Evolutionary conservation across 1,140 invertebrate genomes (phyloP).

Genomic region (Trichonephila inaurata): DNA sequence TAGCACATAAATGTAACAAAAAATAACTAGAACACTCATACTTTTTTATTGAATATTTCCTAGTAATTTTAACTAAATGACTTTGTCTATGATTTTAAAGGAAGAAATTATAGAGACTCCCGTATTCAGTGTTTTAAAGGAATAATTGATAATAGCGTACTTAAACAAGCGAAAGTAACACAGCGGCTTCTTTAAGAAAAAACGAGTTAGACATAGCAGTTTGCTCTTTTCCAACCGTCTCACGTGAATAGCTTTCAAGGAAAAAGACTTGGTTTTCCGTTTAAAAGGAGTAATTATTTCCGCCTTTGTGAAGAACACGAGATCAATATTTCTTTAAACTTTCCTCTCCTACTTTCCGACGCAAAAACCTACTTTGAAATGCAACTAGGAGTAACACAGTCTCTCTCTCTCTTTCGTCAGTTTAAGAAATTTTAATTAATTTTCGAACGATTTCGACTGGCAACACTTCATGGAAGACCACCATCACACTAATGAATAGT

Average conservation of each 20-base stretch:
- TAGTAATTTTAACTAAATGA: background rate
- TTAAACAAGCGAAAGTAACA: background rate
- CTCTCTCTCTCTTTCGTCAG: background rate
- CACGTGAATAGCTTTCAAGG: background rate
- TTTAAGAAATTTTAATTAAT: slow-evolving; percentile 2
- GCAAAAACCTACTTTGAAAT: background rate
- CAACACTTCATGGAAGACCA: background rate
- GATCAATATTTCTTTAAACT: background rate
- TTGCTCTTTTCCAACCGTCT: background rate
- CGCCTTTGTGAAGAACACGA: background rate
- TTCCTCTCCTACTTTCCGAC: background rate
- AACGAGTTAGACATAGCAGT: too few species aligned
- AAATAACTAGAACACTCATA: background rate
- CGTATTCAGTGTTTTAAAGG: background rate
- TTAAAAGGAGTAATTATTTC: slow-evolving; percentile 1
- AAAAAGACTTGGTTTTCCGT: background rate
- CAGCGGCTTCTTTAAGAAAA: background rate
- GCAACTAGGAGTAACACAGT: background rate
- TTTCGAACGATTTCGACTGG: background rate
- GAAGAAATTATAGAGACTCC: background rate
- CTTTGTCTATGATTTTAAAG: background rate
- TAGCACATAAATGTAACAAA: background rate
- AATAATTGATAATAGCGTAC: background rate
- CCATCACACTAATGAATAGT: background rate
- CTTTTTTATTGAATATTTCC: background rate